Base-by-base conservation (phyloP, 1,140 invertebrate species). In the Ips typographus region DNA sequence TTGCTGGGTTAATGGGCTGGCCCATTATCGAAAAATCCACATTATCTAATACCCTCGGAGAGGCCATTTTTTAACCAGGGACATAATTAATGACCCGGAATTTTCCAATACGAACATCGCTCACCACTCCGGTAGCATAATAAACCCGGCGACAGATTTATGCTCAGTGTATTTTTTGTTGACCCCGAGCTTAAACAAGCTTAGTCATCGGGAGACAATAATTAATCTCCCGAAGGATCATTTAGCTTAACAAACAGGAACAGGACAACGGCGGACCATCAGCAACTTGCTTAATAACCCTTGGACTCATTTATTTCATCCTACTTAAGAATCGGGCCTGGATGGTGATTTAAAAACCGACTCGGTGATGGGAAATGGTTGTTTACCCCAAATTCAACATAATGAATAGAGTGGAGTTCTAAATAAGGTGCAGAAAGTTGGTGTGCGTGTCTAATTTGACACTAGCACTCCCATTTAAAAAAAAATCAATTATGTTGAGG, bases 221-320 rank as follows among this genome's bases (percentile, higher is more conserved):
- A 65, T 57, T 65, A 56, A 65, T 58, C 64, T 47, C 53, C 53
- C 39, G 64, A 58, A 64, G 53, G 64, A 65, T 65, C 51, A 65
- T 65, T 65, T 65, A 65, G 64, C 38, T 55, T 65, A 56, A 57
- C 64, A 65, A 65, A 65, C 49, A 65, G 64, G 64, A 65, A 57
- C 64, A 57, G 53, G 51, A 65, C 64, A 65, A 57, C 42, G 8
- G 37, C 40, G 64, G 53, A 65, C 64, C 57, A 65, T 65, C 64
- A 65, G 51, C 53, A 58, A 57, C 52, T 65, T 65, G 64, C 64
- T 65, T 65, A 57, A 65, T 65, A 65, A 41, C 53, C 52, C 53
- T 42, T 57, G 47, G 61, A 52, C 7, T 63, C 44, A 63, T 63
- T 63, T 52, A 63, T 63, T 49, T 49, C 22, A 22, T 22, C 3